Evolutionary conservation across 2,113 vertebrate species (phyloP).

Genomic region (Lepisosteus oculatus): DNA sequence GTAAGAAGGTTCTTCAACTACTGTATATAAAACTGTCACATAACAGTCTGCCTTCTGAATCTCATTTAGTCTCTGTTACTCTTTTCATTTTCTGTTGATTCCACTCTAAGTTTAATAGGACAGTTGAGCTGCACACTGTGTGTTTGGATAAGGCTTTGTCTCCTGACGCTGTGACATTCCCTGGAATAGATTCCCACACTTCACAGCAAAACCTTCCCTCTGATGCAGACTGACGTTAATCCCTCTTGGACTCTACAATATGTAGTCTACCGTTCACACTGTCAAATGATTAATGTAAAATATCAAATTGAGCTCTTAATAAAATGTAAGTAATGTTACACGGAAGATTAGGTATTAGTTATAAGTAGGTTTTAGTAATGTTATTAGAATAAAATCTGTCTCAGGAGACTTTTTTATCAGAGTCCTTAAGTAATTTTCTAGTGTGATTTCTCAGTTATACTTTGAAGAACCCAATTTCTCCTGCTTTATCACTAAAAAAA

Average conservation of each 20-base stretch:
- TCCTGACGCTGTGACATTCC: not conserved
- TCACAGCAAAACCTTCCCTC: not conserved
- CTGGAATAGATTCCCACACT: not conserved
- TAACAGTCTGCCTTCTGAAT: too few relatives aligned
- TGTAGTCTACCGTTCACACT: not conserved
- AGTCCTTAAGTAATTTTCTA: not conserved
- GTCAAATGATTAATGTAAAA: not conserved
- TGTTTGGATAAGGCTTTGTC: not conserved
- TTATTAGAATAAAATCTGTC: constrained; percentile 7
- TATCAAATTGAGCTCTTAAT: constrained; percentile 3
- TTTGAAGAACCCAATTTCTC: not conserved
- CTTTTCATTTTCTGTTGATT: not conserved
- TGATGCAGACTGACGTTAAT: not conserved
- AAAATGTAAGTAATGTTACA: constrained; percentile 6
- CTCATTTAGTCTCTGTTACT: not conserved
- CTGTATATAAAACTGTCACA: too few relatives aligned
- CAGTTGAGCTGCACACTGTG: not conserved
- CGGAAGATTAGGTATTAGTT: constrained; percentile 6
- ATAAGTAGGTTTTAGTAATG: not conserved
- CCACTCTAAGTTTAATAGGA: not conserved
- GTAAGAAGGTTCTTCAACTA: too few relatives aligned
- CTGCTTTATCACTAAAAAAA: not conserved
- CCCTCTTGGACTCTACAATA: not conserved
- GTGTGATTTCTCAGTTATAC: constrained; percentile 8
- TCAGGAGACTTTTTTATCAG: constrained; percentile 6